Percentiles rank a stretch among this genome's conserved stretches.
phyloP scores from a whole-genome alignment of 2,113 vertebrate genomes.

The Platichthys stellatus region DNA sequence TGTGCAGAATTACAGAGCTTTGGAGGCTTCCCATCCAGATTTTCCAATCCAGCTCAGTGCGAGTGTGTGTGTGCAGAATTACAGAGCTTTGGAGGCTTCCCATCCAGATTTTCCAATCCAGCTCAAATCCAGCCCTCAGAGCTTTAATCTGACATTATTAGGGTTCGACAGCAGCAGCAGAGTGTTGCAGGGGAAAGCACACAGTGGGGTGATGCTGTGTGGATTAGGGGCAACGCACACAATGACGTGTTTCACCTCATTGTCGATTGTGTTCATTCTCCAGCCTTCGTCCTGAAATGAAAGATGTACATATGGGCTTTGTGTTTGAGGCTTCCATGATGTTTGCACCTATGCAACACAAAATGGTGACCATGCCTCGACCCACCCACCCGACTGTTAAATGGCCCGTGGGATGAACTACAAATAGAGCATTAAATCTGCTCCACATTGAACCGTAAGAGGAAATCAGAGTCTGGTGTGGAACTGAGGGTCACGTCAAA shows the following conservation, averaged over 20 bases:
- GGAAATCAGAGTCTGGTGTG: slow-evolving; percentile 25
- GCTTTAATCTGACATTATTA: slow-evolving; percentile 76
- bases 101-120: slow-evolving; percentile 79
- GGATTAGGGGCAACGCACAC: slow-evolving; percentile 71
- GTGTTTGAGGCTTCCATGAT: background rate
- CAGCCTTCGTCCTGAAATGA: background rate
- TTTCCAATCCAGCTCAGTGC: too few species aligned
- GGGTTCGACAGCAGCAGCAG: slow-evolving; percentile 52
- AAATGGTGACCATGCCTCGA: slow-evolving; percentile 30
- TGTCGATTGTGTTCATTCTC: slow-evolving; percentile 34
- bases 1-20: slow-evolving; percentile 73
- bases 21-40: slow-evolving; percentile 28
- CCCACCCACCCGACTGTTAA: slow-evolving; percentile 63
- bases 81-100: slow-evolving; percentile 73
- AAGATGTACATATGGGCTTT: background rate
- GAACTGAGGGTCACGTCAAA: slow-evolving; percentile 33
- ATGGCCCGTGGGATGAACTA: slow-evolving; percentile 72
- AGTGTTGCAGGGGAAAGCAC: slow-evolving; percentile 51
- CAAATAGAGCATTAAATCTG: slow-evolving; percentile 84
- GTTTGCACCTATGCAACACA: slow-evolving; percentile 29
- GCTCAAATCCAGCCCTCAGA: slow-evolving; percentile 75
- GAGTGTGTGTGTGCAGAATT: slow-evolving; percentile 66
- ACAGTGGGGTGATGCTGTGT: slow-evolving; percentile 34
- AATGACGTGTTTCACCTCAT: slow-evolving; percentile 47
- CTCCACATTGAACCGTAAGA: slow-evolving; percentile 69